Evolutionary conservation across 2,113 vertebrate genomes (phyloP), one percentile per base, ranked within the genome.

Genomic region (Podarcis cretensis): DNA sequence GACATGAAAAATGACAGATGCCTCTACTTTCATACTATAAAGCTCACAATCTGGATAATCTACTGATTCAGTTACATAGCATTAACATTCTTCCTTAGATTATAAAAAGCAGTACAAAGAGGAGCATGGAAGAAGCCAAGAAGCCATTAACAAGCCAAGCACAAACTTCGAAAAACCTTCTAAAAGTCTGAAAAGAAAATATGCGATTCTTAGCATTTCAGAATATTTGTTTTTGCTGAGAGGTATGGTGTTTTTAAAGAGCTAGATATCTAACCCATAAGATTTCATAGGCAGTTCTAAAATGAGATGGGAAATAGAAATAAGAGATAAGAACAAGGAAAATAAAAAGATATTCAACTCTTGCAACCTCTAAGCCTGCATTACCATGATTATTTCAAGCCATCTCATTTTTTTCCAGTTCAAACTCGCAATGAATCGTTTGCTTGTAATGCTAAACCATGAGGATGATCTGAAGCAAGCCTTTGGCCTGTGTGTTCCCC

Each of bases 11-110:
- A 85, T 79, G 66, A 35, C 80, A 18, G 2, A 88, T 0, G 66
- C 48, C 40, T 83, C 87, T 93, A 95, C 91, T 92, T 88, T 81
- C 86, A 92, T 86, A 95, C 20, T 35, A 76, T 74, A 88, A 73
- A 37, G 40, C 59, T 82, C 71, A 81, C 48, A 74, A 43, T 13
- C n/a, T 87, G 54, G 18, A 48, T 43, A 81, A 37, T 65, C 27
- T 74, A 63, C n/a, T 40, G 35, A 6, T 23, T 48, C 18, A 48
- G 30, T 74, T 65, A 57, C 10, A 82, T 54, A 79, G 30, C 27
- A n/a, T 79, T 27, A 79, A 43, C 77, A 66, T 79, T 79, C 37
- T 54, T 86, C 63, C 37, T 65, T 37, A 87, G 43, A 71, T 30
- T 35, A 66, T 23, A 20, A 82, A 75, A 75, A 43, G 13, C 27